Evolutionary conservation across 2,888 invertebrate species (phyloP).

Genomic region (Drosophila nigricruria): DNA sequence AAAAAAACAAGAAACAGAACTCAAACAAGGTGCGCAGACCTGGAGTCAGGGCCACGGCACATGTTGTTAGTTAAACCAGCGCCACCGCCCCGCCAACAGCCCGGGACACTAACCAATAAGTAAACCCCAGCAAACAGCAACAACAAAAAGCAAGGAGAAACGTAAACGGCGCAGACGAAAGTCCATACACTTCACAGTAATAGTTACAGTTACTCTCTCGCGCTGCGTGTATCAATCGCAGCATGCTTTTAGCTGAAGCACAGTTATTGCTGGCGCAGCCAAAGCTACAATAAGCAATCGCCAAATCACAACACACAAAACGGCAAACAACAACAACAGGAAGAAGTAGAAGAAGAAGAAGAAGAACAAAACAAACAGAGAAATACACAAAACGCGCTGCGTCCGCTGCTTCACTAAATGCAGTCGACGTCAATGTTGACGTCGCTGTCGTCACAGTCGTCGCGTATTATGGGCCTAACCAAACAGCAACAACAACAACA

Average conservation of each 20-base stretch:
- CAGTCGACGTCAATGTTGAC: slow-evolving; percentile 57
- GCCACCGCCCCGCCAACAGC: slow-evolving; percentile 20
- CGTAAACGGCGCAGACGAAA: slow-evolving; percentile 20
- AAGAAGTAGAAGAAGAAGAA: neutral
- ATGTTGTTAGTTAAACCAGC: slow-evolving; percentile 49
- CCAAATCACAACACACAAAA: slow-evolving; percentile 15
- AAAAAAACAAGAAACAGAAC: slow-evolving; percentile 33
- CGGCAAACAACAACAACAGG: neutral
- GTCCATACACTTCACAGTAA: slow-evolving; percentile 27
- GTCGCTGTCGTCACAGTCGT: slow-evolving; percentile 53
- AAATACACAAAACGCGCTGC: slow-evolving; percentile 38
- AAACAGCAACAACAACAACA: slow-evolving; percentile 52
- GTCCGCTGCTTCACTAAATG: slow-evolving; percentile 60
- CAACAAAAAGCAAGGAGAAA: slow-evolving; percentile 10
- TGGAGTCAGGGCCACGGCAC: slow-evolving; percentile 39
- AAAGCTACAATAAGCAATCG: slow-evolving; percentile 30
- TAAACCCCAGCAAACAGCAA: slow-evolving; percentile 31
- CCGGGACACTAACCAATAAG: slow-evolving; percentile 53
- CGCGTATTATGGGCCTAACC: slow-evolving; percentile 62
- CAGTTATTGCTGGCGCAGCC: slow-evolving; percentile 27
- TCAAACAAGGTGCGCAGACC: slow-evolving; percentile 66
- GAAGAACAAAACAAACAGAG: slow-evolving; percentile 23
- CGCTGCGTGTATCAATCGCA: slow-evolving; percentile 27
- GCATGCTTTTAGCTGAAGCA: slow-evolving; percentile 37
- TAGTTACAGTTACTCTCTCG: slow-evolving; percentile 30